Percentiles rank a stretch among this genome's conserved stretches.
These are phyloP conservation scores for Petaurus breviceps DNA, from an alignment of 2,113 vertebrate genomes.

Conservation along the genomic window DNA sequence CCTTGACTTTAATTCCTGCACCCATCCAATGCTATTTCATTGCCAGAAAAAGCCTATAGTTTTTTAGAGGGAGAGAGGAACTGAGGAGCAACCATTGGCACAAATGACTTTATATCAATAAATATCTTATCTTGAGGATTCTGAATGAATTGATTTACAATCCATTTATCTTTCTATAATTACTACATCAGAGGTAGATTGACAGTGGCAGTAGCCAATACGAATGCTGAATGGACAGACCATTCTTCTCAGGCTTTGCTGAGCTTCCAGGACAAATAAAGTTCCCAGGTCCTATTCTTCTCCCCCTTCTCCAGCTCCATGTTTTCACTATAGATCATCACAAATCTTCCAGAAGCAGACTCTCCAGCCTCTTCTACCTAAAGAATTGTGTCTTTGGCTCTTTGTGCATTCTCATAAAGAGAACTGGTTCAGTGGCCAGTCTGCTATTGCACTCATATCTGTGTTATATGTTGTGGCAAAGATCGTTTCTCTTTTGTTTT, in stretches of 20 bases:
- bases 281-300: neutral
- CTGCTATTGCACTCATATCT: neutral
- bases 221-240: constrained; percentile 19
- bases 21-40: neutral
- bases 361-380: neutral
- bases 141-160: constrained; percentile 55
- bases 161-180: constrained; percentile 61
- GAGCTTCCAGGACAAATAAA: constrained; percentile 29
- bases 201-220: constrained; percentile 48
- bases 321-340: neutral
- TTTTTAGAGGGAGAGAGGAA: constrained; percentile 29
- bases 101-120: constrained; percentile 68
- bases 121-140: constrained; percentile 61
- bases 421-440: neutral
- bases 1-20: constrained; percentile 49
- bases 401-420: neutral
- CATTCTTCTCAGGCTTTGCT: neutral
- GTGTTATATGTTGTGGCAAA: neutral
- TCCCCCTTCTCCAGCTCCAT: neutral
- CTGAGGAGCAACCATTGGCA: constrained; percentile 50
- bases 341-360: neutral
- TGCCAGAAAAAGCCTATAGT: neutral
- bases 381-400: neutral
- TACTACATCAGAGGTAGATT: constrained; percentile 57
- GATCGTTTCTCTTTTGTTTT: neutral